Evolutionary conservation across 2,888 invertebrate genomes (phyloP), one percentile per base, ranked within the genome.

Genomic region (Acleris holmiana): DNA sequence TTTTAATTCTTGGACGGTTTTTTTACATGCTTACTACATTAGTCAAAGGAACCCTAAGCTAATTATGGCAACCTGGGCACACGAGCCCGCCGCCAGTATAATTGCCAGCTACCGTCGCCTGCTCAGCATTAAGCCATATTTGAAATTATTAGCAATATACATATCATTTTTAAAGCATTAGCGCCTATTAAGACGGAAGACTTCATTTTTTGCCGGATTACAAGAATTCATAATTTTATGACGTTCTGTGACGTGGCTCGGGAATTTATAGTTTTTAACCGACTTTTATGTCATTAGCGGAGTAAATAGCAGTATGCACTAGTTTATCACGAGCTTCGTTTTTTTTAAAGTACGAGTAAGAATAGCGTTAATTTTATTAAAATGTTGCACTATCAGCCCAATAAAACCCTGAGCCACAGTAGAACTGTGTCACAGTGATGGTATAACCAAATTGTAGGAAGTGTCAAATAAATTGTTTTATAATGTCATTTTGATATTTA

Each of bases 91-190:
- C 65, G 69, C 66, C 65, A 69, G 61, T 51, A 73, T 76, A 81
- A 81, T 79, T 76, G 74, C 75, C 40, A 53, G 69, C 73, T 73
- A 68, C 72, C 67, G 69, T 44, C n/a, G 60, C 54, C 75, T 57
- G 70, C 63, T 63, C 72, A 71, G 74, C 71, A 81, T 80, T 79
- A 78, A 70, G 70, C 68, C 66, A 67, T 67, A 74, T 78, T 76
- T 73, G 61, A 77, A 80, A 83, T 81, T 79, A 82, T 80, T 78
- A 76, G 75, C 75, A 76, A 80, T 80, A 82, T 80, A 76, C 80
- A 82, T 83, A 80, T 74, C 67, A 79, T 83, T 83, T 60, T 60
- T 57, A 29, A 53, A 61, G 49, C 67, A 78, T 80, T 78, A 78
- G 69, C 67, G 68, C 66, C 35, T 69, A 69, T 76, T 74, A 79